Evolutionary conservation across 2,888 invertebrate species (phyloP), one percentile per base, ranked within the genome.

Genomic region (Synanthedon tipuliformis): DNA sequence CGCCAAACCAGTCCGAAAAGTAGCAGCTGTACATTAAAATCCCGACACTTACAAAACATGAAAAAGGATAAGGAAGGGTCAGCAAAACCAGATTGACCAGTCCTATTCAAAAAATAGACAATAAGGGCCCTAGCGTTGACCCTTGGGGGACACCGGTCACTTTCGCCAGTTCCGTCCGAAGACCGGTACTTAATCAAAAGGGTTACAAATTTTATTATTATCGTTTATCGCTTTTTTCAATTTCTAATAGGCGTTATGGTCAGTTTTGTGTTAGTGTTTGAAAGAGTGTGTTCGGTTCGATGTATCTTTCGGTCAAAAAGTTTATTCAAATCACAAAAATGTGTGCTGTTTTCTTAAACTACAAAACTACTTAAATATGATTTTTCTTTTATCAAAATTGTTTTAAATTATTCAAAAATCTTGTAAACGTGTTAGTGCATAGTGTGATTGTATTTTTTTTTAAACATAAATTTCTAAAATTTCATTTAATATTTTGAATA

Each of bases 81-180:
- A 85, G 74, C 61, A 51, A 60, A 83, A 85, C 84, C 81, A 80
- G 86, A 85, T 83, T 87, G 82, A 81, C 82, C 81, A 81, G 81
- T 81, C 73, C 75, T 73, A 76, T 78, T 73, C 73, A 75, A 74
- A 72, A 69, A 74, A 78, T 74, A 75, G 73, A 81, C 79, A 82
- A 81, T 78, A 66, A 68, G 68, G 72, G 74, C 54, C 61, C 73
- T 71, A 77, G 67, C 62, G 63, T 60, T 83, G 83, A 85, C 86
- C 85, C 85, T 69, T 79, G 73, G 72, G 81, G 78, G 69, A 81
- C 78, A 74, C 81, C 81, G 83, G 82, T 81, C 83, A 84, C 68
- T 81, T 74, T 71, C 59, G 64, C 66, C 61, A 61, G 63, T 71
- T 73, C 65, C 68, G 66, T 65, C 60, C 58, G 45, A 62, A 69